Base-by-base conservation (phyloP, 2,797 vertebrate species). In the Crypturellus tataupa region DNA sequence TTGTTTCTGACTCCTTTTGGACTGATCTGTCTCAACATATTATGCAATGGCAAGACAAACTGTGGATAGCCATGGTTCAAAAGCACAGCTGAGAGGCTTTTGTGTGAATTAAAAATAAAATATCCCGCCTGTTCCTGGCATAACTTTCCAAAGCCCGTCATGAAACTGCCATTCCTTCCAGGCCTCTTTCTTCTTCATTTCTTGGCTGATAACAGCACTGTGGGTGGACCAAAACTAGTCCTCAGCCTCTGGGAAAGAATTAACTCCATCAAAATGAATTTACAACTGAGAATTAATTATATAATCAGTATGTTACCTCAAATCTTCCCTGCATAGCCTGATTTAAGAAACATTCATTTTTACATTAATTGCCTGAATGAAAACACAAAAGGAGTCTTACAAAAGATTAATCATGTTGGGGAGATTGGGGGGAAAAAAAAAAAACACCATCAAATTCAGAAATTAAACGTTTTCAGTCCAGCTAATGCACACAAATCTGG, bases 261-360 rank as follows among this genome's bases (percentile, higher is more conserved):
- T 97, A 97, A 96, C 91, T 95, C 88, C 87, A 96, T 93, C 94
- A 95, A 94, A 96, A 97, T 92, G 90, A 97, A 96, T 95, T 96
- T 96, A 95, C 87, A 97, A 85, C 81, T 89, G 94, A 91, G 95
- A 97, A 97, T 97, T 96, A 95, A 97, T 97, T 98, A 96, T 80
- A 96, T 75, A 94, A 96, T 81, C 96, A 93, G 88, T 91, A 73
- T 77, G 85, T 89, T 96, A 83, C 88, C 97, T 92, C 91, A 97
- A 96, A 94, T 97, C 92, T 97, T 93, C 87, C 85, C 78, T 64
- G 80, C 35, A 79, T 82, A 85, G 81, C 83, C 94, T 80, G 63
- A 94, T 94, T 95, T 91, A 87, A 91, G 75, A 96, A 97, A 53
- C 44, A 46, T 84, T 93, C 60, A 27, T 85, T 95, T 95, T 70